These are phyloP conservation scores for Cryptoblepharus egeriae DNA, from an alignment of 2,797 vertebrate genomes.

Conservation along the genomic window DNA sequence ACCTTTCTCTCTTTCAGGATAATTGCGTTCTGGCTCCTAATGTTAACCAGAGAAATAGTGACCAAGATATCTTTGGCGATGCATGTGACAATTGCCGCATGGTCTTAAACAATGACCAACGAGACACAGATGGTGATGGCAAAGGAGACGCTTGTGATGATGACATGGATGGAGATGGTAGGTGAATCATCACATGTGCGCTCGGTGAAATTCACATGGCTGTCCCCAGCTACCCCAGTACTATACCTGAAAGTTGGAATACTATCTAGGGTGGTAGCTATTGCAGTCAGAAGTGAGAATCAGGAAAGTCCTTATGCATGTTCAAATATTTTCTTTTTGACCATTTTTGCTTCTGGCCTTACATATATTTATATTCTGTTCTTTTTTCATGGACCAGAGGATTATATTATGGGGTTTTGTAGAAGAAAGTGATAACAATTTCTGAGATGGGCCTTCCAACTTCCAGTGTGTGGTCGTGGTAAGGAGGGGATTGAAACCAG, in stretches of 20 bases:
- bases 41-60: conserved; percentile 91
- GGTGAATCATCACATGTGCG: conserved; percentile 47
- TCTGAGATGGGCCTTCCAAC: background rate
- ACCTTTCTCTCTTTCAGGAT: conserved; percentile 80
- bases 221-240: background rate
- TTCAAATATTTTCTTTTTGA: background rate
- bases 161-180: conserved; percentile 98
- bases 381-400: background rate
- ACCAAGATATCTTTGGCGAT: conserved; percentile 95
- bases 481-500: background rate
- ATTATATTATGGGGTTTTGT: background rate
- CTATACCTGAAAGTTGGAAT: background rate
- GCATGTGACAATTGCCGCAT: conserved; percentile 93
- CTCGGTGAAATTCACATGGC: background rate
- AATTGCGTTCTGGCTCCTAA: conserved; percentile 93
- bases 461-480: background rate
- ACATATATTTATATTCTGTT: background rate
- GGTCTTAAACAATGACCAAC: conserved; percentile 93
- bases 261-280: background rate
- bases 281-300: background rate
- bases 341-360: background rate
- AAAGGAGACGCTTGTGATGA: conserved; percentile 95
- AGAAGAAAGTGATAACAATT: background rate
- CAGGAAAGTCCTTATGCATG: background rate
- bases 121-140: conserved; percentile 92